These are phyloP conservation scores for Colletes gigas DNA, from an alignment of 1,140 invertebrate genomes.

Conservation along the genomic window DNA sequence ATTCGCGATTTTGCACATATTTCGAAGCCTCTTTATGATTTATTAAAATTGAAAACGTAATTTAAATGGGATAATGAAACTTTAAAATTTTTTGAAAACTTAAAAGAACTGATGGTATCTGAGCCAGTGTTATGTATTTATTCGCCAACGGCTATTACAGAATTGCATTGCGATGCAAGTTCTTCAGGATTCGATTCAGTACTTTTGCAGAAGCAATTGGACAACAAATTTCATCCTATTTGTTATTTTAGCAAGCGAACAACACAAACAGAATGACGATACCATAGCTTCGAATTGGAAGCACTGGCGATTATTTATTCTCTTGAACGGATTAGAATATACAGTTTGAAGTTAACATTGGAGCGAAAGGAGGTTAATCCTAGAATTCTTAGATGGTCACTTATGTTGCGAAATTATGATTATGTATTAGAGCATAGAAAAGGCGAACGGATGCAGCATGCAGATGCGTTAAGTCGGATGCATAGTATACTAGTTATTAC, in stretches of 20 bases:
- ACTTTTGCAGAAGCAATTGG: conserved; percentile 6
- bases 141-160: not conserved
- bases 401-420: not conserved
- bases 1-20: conserved; percentile 67
- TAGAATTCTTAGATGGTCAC: not conserved
- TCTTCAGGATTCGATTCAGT: not conserved
- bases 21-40: conserved; percentile 69
- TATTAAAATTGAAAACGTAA: conserved; percentile 59
- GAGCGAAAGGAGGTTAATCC: conserved; percentile 8
- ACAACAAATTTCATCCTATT: not conserved
- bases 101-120: not conserved
- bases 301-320: conserved; percentile 2
- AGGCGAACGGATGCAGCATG: not conserved
- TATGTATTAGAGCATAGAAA: conserved; percentile 1
- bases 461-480: conserved; percentile 11
- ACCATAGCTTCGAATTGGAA: conserved; percentile 29
- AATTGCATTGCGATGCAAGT: conserved; percentile 28
- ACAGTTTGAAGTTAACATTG: not conserved
- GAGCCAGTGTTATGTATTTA: conserved; percentile 16
- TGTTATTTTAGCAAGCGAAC: conserved; percentile 22
- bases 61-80: conserved; percentile 52
- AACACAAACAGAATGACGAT: not conserved
- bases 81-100: conserved; percentile 6
- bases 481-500: not conserved
- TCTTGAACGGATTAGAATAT: conserved; percentile 12